phyloP scores from a whole-genome alignment of 2,113 vertebrate genomes.

The Aegithalos caudatus region DNA sequence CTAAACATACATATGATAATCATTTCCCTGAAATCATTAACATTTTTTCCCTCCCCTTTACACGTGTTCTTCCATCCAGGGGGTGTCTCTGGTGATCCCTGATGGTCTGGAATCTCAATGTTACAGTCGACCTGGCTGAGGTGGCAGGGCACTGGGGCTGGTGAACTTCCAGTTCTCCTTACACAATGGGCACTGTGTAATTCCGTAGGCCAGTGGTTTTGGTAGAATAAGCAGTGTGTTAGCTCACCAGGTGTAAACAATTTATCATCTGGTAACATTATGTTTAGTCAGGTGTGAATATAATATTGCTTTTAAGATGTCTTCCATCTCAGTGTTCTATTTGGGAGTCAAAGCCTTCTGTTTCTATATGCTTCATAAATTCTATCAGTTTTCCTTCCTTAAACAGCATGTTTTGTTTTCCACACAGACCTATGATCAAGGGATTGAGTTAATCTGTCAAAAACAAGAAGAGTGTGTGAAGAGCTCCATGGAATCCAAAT shows the following conservation, averaged over 20 bases:
- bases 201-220: neutral
- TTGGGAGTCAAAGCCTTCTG: neutral
- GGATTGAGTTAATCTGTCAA: constrained; percentile 83
- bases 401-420: neutral
- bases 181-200: neutral
- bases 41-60: neutral
- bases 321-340: neutral
- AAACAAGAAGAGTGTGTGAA: constrained; percentile 86
- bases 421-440: constrained; percentile 68
- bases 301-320: neutral
- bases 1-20: neutral
- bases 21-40: neutral
- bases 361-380: neutral
- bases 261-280: neutral
- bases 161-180: too few relatives aligned
- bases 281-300: neutral
- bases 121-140: too few relatives aligned
- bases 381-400: neutral
- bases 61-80: too few relatives aligned
- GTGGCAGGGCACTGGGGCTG: too few relatives aligned
- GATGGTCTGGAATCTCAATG: too few relatives aligned
- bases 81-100: too few relatives aligned
- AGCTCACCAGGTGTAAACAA: neutral
- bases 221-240: neutral
- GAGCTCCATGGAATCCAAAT: constrained; percentile 85